phyloP scores from a whole-genome alignment of 2,797 vertebrate species.

The Tarsius wallacei region DNA sequence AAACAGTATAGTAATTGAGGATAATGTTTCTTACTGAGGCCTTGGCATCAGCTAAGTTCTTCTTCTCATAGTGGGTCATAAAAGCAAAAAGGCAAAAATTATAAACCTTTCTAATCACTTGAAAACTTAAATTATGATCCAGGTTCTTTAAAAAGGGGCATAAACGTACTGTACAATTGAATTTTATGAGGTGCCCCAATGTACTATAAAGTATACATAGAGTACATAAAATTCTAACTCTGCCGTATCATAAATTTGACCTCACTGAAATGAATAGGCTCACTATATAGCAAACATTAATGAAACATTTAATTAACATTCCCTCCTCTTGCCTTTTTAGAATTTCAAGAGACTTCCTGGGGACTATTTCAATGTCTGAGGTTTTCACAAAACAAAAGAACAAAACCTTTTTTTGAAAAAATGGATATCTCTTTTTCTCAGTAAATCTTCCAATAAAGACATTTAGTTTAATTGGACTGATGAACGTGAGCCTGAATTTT shows the following conservation, averaged over 20 bases:
- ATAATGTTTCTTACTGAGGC: constrained; percentile 29
- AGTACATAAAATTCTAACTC: constrained; percentile 78
- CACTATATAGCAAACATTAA: constrained; percentile 70
- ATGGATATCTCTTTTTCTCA: not conserved
- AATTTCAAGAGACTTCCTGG: constrained; percentile 54
- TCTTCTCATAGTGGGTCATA: constrained; percentile 52
- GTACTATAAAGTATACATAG: constrained; percentile 78
- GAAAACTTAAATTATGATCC: constrained; percentile 76
- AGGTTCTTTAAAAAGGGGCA: constrained; percentile 36
- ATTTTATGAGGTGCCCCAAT: constrained; percentile 78
- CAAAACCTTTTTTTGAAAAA: constrained; percentile 45
- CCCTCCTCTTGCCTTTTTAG: constrained; percentile 53
- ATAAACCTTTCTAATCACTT: constrained; percentile 74
- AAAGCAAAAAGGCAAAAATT: constrained; percentile 75
- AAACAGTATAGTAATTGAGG: not conserved
- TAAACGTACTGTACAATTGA: constrained; percentile 72
- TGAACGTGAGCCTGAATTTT: constrained; percentile 13
- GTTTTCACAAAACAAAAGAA: constrained; percentile 68
- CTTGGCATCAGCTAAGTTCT: constrained; percentile 28
- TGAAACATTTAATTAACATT: constrained; percentile 76
- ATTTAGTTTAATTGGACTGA: constrained; percentile 20
- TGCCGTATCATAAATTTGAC: constrained; percentile 75
- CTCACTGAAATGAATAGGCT: constrained; percentile 71
- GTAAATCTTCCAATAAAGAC: constrained; percentile 1
- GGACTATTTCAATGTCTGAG: not conserved